phyloP scores from a whole-genome alignment of 2,797 vertebrate species.

The Hyperoplus lanceolatus region DNA sequence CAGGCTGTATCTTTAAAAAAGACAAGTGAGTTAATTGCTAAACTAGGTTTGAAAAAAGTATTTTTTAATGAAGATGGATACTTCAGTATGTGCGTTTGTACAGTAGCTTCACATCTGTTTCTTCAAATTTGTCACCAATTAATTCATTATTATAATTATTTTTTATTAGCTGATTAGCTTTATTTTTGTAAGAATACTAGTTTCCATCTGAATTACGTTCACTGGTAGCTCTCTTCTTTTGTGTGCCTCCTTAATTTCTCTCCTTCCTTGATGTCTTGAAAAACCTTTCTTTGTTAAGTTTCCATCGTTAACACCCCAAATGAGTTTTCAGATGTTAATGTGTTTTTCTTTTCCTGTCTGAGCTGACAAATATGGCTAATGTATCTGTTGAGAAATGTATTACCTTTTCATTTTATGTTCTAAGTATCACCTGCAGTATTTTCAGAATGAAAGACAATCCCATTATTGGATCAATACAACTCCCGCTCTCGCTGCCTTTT shows the following conservation, averaged over 20 bases:
- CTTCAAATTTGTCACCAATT: not conserved
- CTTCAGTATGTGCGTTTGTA: not conserved
- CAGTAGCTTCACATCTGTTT: not conserved
- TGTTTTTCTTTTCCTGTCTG: conserved; percentile 13
- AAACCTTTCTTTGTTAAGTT: conserved; percentile 13
- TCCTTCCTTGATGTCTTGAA: not conserved
- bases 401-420: not conserved
- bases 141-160: not conserved
- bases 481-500: not conserved
- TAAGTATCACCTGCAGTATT: conserved; percentile 17
- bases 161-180: not conserved
- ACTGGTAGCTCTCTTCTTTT: not conserved
- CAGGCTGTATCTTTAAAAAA: not conserved
- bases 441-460: conserved; percentile 17
- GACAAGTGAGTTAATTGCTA: not conserved
- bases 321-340: not conserved
- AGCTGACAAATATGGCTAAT: not conserved
- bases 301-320: not conserved
- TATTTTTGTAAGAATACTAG: not conserved
- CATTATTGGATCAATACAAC: conserved; percentile 29
- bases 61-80: not conserved
- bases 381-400: not conserved
- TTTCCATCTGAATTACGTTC: not conserved
- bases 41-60: not conserved
- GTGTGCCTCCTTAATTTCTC: not conserved